Evolutionary conservation across 2,797 vertebrate species (phyloP).

Genomic region (Eospalax fontanierii): DNA sequence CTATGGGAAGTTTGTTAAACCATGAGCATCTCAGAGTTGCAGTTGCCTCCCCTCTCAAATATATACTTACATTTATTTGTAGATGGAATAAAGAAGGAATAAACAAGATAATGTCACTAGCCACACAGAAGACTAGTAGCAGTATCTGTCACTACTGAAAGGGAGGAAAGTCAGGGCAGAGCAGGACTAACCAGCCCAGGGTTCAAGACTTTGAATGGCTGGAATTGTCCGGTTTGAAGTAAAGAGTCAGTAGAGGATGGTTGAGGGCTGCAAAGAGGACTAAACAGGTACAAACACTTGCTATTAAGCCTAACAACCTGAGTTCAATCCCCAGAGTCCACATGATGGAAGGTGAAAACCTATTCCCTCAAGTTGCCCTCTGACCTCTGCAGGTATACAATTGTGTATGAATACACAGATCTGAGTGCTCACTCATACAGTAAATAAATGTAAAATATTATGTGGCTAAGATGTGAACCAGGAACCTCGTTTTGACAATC

Average conservation of each 20-base stretch:
- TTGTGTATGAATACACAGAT: background rate
- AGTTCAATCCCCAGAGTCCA: background rate
- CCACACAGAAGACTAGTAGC: background rate
- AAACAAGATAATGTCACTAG: background rate
- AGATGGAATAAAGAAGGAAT: background rate
- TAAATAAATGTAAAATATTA: background rate
- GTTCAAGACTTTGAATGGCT: background rate
- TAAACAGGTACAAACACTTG: background rate
- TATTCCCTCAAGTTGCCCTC: background rate
- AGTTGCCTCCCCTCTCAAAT: background rate
- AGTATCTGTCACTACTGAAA: background rate
- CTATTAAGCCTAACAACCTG: background rate
- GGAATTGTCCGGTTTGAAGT: fast-evolving
- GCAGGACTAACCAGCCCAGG: background rate
- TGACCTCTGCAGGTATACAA: background rate
- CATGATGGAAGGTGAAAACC: background rate
- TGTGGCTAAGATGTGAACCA: background rate
- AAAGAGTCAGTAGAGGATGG: background rate
- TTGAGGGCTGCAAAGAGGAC: background rate
- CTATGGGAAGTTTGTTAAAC: background rate
- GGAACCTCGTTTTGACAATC: too few relatives aligned
- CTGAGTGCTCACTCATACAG: background rate
- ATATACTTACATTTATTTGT: background rate
- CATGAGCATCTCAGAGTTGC: background rate
- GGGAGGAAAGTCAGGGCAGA: fast-evolving